A percentile compares a stretch with the other conserved stretches of the same genome.
These are phyloP conservation scores for Nothocercus julius DNA, from an alignment of 2,113 vertebrate genomes.

Conservation along the genomic window DNA sequence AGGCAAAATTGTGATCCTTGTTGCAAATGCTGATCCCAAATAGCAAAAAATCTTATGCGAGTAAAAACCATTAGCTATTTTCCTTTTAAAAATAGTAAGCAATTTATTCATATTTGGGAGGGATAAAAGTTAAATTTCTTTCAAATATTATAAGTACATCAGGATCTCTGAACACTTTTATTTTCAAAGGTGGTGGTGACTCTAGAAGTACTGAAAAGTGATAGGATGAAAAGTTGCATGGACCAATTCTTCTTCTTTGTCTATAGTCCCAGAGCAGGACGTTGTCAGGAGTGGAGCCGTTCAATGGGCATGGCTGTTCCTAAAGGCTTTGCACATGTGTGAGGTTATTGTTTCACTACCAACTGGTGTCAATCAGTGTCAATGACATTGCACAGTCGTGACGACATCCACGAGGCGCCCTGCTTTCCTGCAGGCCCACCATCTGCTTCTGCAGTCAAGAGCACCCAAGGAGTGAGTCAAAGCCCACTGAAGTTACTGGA, in stretches of 20 bases:
- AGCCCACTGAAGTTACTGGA: not conserved
- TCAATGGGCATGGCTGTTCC: not conserved
- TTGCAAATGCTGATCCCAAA: not conserved
- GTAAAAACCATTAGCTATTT: not conserved
- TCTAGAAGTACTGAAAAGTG: not conserved
- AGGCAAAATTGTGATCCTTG: not conserved
- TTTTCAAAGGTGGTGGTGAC: not conserved
- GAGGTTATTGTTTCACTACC: not conserved
- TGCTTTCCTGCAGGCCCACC: conserved; percentile 10
- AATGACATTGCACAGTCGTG: not conserved
- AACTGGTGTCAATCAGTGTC: not conserved
- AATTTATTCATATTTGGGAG: not conserved
- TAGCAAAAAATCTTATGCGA: not conserved
- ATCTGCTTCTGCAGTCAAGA: not conserved
- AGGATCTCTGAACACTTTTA: not conserved
- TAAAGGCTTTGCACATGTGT: not conserved
- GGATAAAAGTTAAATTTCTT: not conserved
- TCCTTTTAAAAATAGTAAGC: not conserved
- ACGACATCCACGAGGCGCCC: not conserved
- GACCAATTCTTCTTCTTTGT: not conserved
- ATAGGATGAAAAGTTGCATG: not conserved
- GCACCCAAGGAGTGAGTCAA: not conserved
- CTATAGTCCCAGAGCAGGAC: not conserved
- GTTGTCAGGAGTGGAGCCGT: not conserved
- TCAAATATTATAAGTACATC: not conserved